phyloP scores from a whole-genome alignment of 2,888 invertebrate genomes.

The Calephelis perditalis region DNA sequence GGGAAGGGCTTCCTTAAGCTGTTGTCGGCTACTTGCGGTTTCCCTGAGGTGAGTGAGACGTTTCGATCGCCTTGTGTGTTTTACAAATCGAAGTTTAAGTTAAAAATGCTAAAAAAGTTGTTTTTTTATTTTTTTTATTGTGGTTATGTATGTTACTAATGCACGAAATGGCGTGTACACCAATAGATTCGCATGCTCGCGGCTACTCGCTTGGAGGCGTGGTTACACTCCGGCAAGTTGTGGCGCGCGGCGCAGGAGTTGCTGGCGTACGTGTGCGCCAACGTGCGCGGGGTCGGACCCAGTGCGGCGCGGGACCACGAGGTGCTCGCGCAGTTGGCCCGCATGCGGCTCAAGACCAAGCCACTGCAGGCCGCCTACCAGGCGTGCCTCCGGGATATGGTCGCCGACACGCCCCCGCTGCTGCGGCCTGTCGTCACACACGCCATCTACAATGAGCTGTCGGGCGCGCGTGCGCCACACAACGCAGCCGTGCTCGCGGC shows the following conservation, averaged over 20 bases:
- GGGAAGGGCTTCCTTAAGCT: constrained; percentile 93
- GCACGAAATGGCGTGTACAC: background rate
- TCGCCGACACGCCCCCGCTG: constrained; percentile 90
- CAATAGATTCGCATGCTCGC: constrained; percentile 84
- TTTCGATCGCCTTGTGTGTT: background rate
- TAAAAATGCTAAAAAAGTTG: no score
- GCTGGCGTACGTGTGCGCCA: constrained; percentile 92
- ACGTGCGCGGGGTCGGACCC: constrained; percentile 83
- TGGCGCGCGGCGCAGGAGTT: constrained; percentile 95
- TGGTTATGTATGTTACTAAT: no score
- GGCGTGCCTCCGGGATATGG: constrained; percentile 91
- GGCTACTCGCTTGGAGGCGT: constrained; percentile 90
- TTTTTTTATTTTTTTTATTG: no score
- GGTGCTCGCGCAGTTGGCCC: constrained; percentile 90
- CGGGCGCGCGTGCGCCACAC: constrained; percentile 94
- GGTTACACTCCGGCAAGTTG: constrained; percentile 97
- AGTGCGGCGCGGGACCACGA: constrained; percentile 82
- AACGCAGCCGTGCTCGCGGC: constrained; percentile 95
- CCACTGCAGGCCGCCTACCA: constrained; percentile 93
- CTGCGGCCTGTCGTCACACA: constrained; percentile 91
- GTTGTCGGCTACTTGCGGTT: constrained; percentile 90
- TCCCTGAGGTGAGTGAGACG: constrained; percentile 81
- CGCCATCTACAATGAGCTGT: constrained; percentile 96
- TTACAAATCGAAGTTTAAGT: background rate
- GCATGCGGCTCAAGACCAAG: constrained; percentile 96